Conservation (phyloP, 2,888 invertebrate species). For the Cremastinae sp. region DNA sequence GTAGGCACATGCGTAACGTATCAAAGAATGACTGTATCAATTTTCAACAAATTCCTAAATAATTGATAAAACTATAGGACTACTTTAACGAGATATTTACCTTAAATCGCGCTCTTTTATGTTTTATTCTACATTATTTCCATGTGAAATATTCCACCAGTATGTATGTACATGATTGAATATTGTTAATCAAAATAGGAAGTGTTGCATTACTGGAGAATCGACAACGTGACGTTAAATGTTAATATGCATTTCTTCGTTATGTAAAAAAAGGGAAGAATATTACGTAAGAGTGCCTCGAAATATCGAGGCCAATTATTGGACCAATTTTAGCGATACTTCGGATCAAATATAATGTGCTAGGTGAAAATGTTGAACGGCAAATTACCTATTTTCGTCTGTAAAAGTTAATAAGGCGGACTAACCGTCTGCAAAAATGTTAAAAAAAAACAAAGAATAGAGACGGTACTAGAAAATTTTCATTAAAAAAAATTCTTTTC, state of each 20-base stretch:
- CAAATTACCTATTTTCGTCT: too few relatives aligned
- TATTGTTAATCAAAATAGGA: conserved; percentile 2
- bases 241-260: too few relatives aligned
- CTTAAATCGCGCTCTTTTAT: too few relatives aligned
- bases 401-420: conserved; percentile 31
- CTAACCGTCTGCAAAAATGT: conserved; percentile 41
- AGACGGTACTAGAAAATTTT: neutral
- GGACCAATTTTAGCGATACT: conserved; percentile 51
- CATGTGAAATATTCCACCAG: neutral
- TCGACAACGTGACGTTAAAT: conserved; percentile 26
- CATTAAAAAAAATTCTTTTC: conserved; percentile 25
- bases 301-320: conserved; percentile 38
- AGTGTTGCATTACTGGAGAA: neutral
- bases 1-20: too few relatives aligned
- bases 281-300: conserved; percentile 44
- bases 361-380: conserved; percentile 32
- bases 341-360: conserved; percentile 35
- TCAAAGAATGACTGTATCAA: too few relatives aligned
- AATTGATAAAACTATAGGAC: too few relatives aligned
- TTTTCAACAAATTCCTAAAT: too few relatives aligned
- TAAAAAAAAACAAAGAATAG: conserved; percentile 5
- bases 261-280: neutral
- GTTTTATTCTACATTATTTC: too few relatives aligned
- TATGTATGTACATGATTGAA: conserved; percentile 5
- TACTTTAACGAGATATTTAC: too few relatives aligned